Percentiles rank a stretch among this genome's conserved stretches.
These are phyloP conservation scores for Melitaea cinxia DNA, from an alignment of 1,140 invertebrate genomes.

Conservation along the genomic window DNA sequence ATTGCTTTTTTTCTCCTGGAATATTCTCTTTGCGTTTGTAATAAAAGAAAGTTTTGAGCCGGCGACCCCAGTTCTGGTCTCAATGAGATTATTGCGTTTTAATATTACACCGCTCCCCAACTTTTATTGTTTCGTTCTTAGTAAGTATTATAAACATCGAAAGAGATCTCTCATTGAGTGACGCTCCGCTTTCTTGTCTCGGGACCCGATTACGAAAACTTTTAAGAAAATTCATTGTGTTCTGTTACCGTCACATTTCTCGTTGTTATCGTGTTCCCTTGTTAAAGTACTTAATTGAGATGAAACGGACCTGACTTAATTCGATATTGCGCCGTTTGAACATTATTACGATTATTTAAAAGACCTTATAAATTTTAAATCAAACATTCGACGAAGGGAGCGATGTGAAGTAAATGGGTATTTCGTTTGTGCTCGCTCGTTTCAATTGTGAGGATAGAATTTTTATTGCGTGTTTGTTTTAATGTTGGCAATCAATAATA, in stretches of 20 bases:
- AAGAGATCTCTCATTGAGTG: slow-evolving; percentile 64
- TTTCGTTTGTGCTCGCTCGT: slow-evolving; percentile 24
- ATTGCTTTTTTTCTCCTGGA: slow-evolving; percentile 47
- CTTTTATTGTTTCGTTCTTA: slow-evolving; percentile 66
- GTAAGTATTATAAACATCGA: slow-evolving; percentile 58
- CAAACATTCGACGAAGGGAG: slow-evolving; percentile 30
- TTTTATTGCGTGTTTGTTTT: slow-evolving; percentile 27
- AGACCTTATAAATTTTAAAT: slow-evolving; percentile 31
- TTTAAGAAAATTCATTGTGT: slow-evolving; percentile 44
- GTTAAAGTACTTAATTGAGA: slow-evolving; percentile 63
- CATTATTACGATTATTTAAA: slow-evolving; percentile 46
- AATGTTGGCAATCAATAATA: slow-evolving; percentile 16
- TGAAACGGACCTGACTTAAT: slow-evolving; percentile 58
- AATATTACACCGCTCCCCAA: slow-evolving; percentile 62
- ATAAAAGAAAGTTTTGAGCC: slow-evolving; percentile 63
- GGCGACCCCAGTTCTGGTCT: slow-evolving; percentile 43
- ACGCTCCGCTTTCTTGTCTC: slow-evolving; percentile 52
- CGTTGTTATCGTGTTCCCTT: slow-evolving; percentile 64
- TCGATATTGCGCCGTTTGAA: slow-evolving; percentile 54
- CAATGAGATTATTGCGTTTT: slow-evolving; percentile 70
- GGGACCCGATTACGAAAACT: slow-evolving; percentile 61
- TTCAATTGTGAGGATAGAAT: slow-evolving; percentile 30
- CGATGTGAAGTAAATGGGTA: slow-evolving; percentile 13
- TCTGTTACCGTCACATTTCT: slow-evolving; percentile 41
- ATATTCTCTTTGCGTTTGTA: slow-evolving; percentile 58